These are phyloP conservation scores for Nomada fucata DNA, from an alignment of 2,888 invertebrate genomes.

Conservation along the genomic window DNA sequence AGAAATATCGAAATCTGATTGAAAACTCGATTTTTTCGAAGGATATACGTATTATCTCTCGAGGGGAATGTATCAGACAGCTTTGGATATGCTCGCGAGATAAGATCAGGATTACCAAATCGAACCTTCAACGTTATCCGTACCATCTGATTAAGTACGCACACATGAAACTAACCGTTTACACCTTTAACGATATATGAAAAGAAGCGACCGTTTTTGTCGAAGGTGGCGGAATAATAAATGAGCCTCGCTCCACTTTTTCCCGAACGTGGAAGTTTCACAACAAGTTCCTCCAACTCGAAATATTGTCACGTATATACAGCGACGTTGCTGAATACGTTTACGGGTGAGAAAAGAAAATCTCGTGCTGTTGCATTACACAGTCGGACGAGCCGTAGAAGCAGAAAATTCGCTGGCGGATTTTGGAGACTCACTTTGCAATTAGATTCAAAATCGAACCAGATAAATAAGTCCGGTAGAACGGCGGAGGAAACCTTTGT, in stretches of 20 bases:
- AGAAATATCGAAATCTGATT: background rate
- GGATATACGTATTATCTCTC: too few species aligned
- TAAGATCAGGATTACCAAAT: background rate
- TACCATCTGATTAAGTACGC: background rate
- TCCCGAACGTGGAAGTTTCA: background rate
- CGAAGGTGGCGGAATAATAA: constrained; percentile 6
- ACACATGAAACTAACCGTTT: background rate
- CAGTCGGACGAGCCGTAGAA: background rate
- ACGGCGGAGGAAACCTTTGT: background rate
- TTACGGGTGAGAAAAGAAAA: background rate
- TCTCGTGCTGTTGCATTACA: background rate
- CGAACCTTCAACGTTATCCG: background rate
- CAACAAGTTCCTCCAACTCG: background rate
- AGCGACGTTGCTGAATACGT: background rate
- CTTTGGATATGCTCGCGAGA: background rate
- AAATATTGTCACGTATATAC: background rate
- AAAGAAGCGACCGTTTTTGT: constrained; percentile 9
- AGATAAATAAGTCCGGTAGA: background rate
- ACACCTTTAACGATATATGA: constrained; percentile 13
- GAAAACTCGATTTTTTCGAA: too few species aligned
- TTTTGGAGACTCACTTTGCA: too few species aligned
- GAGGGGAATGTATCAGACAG: too few species aligned
- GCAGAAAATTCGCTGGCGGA: background rate
- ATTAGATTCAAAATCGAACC: background rate
- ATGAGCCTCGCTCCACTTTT: constrained; percentile 15